These are phyloP conservation scores for Leptodactylus fuscus DNA, from an alignment of 2,113 vertebrate genomes.

Conservation along the genomic window DNA sequence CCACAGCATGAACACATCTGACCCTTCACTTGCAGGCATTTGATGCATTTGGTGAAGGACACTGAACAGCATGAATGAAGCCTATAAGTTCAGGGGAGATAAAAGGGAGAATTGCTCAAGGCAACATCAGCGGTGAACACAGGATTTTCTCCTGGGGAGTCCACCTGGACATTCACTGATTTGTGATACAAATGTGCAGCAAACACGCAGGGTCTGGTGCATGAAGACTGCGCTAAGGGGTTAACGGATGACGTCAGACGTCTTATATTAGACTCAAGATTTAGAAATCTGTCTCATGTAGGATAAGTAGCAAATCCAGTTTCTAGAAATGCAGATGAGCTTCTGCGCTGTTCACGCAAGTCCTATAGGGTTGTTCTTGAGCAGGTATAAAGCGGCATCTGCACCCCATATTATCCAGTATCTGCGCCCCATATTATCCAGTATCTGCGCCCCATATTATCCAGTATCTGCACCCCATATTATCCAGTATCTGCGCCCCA, in stretches of 20 bases:
- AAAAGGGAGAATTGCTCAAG: conserved; percentile 71
- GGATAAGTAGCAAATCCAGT: background rate
- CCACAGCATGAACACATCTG: conserved; percentile 62
- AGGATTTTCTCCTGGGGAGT: background rate
- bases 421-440: too few species aligned
- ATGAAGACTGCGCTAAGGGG: background rate
- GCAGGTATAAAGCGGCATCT: too few species aligned
- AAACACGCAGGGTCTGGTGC: background rate
- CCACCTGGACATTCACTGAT: background rate
- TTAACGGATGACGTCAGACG: background rate
- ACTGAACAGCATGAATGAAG: conserved; percentile 48
- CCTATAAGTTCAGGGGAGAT: conserved; percentile 63
- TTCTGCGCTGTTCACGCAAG: background rate
- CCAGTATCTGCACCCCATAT: too few species aligned
- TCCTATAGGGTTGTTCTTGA: too few species aligned
- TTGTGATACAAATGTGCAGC: background rate
- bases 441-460: too few species aligned
- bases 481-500: too few species aligned
- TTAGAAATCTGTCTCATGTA: background rate
- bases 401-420: too few species aligned
- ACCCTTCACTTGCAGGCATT: conserved; percentile 73
- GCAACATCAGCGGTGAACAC: conserved; percentile 56
- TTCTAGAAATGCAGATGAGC: background rate
- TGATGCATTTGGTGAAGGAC: conserved; percentile 71
- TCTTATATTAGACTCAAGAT: background rate